These are phyloP conservation scores for Conchocele bisecta DNA, from an alignment of 2,888 invertebrate genomes.

Conservation along the genomic window DNA sequence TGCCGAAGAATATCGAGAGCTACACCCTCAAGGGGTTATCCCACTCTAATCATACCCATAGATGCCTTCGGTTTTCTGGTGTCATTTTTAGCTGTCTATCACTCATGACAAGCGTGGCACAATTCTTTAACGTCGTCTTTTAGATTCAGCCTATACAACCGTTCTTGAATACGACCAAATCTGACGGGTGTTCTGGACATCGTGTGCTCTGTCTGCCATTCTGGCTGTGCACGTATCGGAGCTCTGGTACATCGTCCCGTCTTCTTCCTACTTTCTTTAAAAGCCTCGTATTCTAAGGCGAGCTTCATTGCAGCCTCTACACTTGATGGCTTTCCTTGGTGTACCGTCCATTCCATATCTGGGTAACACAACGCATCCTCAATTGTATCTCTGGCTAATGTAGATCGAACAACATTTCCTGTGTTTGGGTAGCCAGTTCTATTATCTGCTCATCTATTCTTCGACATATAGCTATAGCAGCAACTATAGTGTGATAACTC, in stretches of 20 bases:
- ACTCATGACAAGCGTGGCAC: background rate
- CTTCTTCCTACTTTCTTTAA: background rate
- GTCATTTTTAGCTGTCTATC: background rate
- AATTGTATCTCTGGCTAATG: background rate
- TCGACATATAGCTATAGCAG: background rate
- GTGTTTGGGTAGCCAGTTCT: constrained; percentile 9
- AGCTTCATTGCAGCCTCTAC: background rate
- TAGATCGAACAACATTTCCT: background rate
- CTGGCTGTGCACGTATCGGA: background rate
- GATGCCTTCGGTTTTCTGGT: background rate
- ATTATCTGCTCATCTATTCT: constrained; percentile 1
- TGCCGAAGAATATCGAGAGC: constrained; percentile 36
- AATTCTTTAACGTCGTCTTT: background rate
- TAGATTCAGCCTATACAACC: background rate
- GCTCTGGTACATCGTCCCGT: background rate
- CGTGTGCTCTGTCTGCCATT: background rate
- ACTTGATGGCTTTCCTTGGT: constrained; percentile 9
- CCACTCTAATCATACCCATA: background rate
- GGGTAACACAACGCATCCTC: background rate
- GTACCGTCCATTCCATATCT: constrained; percentile 18
- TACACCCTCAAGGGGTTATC: constrained; percentile 44
- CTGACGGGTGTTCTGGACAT: no score
- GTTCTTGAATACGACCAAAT: background rate
- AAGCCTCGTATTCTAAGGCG: constrained; percentile 4
- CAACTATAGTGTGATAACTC: background rate